Evolutionary conservation across 1,140 invertebrate species (phyloP).

Genomic region (Hydropsyche tenuis): DNA sequence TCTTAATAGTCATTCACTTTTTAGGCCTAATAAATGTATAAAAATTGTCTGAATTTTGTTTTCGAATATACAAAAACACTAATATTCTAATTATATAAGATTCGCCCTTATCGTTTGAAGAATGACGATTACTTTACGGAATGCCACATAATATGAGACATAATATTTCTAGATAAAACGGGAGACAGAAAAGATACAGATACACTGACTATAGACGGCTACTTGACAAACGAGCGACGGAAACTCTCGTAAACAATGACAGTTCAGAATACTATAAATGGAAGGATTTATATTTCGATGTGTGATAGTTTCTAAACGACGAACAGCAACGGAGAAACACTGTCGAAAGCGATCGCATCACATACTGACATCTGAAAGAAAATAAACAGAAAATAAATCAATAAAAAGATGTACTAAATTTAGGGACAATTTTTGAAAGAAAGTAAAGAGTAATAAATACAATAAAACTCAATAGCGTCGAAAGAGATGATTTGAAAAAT

Average conservation of each 20-base stretch:
- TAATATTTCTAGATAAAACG: no score
- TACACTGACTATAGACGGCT: neutral
- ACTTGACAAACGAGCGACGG: neutral
- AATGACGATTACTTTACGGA: no score
- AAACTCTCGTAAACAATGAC: neutral
- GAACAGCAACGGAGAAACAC: neutral
- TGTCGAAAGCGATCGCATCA: neutral
- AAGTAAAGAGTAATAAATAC: no score
- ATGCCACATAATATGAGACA: no score
- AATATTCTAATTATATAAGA: no score
- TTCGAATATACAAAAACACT: neutral
- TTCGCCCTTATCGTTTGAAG: no score
- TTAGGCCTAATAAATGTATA: constrained; percentile 11
- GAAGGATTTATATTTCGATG: constrained; percentile 12
- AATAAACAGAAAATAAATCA: no score
- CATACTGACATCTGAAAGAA: neutral
- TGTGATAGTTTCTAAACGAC: neutral
- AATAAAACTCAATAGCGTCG: no score
- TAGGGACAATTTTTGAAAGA: no score
- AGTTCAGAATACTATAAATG: neutral
- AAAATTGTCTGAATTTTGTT: neutral
- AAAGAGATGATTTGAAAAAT: no score
- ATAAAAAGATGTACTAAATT: no score
- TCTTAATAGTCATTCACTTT: neutral
- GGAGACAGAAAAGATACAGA: no score